phyloP scores from a whole-genome alignment of 2,797 vertebrate species.

The Ibycter americanus region DNA sequence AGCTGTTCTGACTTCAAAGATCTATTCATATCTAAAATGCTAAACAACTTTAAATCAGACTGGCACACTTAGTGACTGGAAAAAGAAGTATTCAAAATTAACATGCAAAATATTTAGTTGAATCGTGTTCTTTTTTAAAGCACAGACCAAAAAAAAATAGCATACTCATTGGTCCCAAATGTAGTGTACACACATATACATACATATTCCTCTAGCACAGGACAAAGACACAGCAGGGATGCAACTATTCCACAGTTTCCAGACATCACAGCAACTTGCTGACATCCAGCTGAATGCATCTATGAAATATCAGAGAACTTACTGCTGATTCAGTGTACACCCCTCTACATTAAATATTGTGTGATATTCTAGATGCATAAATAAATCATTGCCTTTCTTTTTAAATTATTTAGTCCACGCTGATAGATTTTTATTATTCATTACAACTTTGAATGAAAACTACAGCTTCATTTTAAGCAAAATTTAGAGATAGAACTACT shows the following conservation, averaged over 20 bases:
- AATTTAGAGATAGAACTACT: neutral
- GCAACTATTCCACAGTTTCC: neutral
- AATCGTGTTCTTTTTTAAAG: neutral
- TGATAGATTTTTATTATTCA: neutral
- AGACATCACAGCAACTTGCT: neutral
- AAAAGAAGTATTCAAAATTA: neutral
- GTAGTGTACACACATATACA: neutral
- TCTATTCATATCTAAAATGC: neutral
- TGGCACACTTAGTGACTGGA: neutral
- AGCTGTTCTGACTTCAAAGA: neutral
- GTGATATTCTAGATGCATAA: neutral
- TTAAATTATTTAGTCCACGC: neutral
- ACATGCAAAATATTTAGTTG: neutral
- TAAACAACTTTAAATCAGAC: neutral
- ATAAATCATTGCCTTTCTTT: neutral
- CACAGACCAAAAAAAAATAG: fast-evolving
- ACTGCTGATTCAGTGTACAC: neutral
- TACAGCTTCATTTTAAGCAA: neutral
- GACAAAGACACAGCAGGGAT: neutral
- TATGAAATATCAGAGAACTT: neutral
- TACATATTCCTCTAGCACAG: neutral
- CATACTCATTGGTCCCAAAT: neutral
- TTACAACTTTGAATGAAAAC: neutral
- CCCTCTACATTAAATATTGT: neutral
- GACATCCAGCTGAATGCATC: neutral